These are phyloP conservation scores for Lampropteryx suffumata DNA, from an alignment of 2,888 invertebrate genomes.

Conservation along the genomic window DNA sequence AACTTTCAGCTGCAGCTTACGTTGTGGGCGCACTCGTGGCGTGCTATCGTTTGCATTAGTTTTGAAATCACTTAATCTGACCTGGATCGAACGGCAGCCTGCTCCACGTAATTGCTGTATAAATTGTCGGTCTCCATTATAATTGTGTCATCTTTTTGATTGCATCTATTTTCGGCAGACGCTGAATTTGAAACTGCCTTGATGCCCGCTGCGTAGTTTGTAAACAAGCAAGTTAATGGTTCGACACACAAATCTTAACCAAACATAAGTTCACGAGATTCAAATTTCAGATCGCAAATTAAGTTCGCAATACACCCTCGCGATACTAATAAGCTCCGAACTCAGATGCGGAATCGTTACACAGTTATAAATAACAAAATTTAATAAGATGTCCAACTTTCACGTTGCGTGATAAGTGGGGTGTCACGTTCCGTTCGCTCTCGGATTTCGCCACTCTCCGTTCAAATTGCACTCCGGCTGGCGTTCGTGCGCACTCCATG, in stretches of 20 bases:
- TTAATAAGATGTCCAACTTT: constrained; percentile 74
- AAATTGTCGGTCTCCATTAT: constrained; percentile 69
- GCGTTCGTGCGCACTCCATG: constrained; percentile 54
- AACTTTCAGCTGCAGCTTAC: constrained; percentile 58
- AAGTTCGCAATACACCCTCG: constrained; percentile 24
- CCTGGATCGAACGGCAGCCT: constrained; percentile 72
- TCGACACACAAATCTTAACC: constrained; percentile 5
- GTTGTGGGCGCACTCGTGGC: constrained; percentile 56
- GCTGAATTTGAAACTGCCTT: constrained; percentile 3
- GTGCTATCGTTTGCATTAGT: constrained; percentile 75
- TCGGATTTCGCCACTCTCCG: constrained; percentile 73
- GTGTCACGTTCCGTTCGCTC: constrained; percentile 75
- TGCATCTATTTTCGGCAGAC: constrained; percentile 21
- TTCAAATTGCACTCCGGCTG: constrained; percentile 65
- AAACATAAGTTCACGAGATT: constrained; percentile 18
- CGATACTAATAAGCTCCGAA: constrained; percentile 37
- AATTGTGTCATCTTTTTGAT: constrained; percentile 56
- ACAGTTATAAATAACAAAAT: constrained; percentile 66
- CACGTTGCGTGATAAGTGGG: constrained; percentile 73
- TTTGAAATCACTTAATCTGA: constrained; percentile 80
- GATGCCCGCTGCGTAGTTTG: neutral
- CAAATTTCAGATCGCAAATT: constrained; percentile 25
- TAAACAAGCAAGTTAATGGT: neutral
- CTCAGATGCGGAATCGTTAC: constrained; percentile 43
- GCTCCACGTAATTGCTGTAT: constrained; percentile 76